Evolutionary conservation across 2,113 vertebrate species (phyloP), one percentile per base, ranked within the genome.

Genomic region (Cercopithecus mona): DNA sequence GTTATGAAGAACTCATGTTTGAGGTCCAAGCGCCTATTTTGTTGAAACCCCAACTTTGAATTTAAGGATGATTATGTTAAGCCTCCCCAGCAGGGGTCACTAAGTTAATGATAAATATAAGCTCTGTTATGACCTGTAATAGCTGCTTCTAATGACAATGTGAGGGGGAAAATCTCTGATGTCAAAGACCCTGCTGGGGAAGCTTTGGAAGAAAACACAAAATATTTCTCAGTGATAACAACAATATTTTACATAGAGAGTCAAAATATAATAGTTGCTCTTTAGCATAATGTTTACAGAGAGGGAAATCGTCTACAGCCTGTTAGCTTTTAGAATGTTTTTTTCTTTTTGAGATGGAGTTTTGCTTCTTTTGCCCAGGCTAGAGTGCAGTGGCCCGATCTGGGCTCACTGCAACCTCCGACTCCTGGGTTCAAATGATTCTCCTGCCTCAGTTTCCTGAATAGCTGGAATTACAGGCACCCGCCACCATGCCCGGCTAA

Each of bases 71-170:
- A 94, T 97, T 96, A 96, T 96, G 59, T 89, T 93, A 91, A 86
- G n/a, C 72, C 79, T 97, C 91, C 96, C 98, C 98, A 98, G 97
- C 85, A 98, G 96, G 61, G 97, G 97, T 98, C 98, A 98, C 97
- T 97, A 97, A 98, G 68, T 90, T 97, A 97, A 98, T 97, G 94
- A 97, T 50, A 97, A 98, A 97, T 94, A 95, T n/a, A 78, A 90
- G 23, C 52, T 96, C 81, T 80, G 10, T 85, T 59, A 45, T 13
- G 70, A 52, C 35, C 12, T 0, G 0, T 14, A 82, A 52, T 40
- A 22, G 59, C n/a, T 25, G 32, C 45, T 93, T 91, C 72, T n/a
- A 75, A 10, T 38, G 73, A 92, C 45, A 79, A 35, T 22, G 30
- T 0, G 30, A 86, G 22, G 6, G 5, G 22, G 16, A 18, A n/a